Evolutionary conservation across 2,888 invertebrate genomes (phyloP), one percentile per base, ranked within the genome.

Genomic region (Scaptomyza tumidula): DNA sequence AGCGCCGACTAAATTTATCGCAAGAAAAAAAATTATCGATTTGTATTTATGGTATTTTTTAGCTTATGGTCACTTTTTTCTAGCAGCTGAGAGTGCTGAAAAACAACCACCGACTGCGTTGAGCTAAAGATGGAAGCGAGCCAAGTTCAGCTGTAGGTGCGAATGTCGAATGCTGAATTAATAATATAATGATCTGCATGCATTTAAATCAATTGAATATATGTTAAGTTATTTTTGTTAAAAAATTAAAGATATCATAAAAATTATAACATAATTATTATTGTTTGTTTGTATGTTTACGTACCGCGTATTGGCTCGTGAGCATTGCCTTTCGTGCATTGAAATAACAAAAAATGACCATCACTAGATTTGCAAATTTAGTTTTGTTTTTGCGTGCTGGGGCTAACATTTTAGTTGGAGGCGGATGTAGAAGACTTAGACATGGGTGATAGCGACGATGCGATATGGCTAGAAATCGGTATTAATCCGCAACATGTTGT

Each of bases 381-480:
- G 45, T 59, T 49, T 59, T 49, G 61, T 71, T 71, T 62, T 59
- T 46, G 54, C 41, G 57, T 59, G 45, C 13, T 48, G 33, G 3
- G 24, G 7, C 48, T 39, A 52, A 55, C 43, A 70, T 57, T 44
- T 29, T 58, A 78, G 68, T 75, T 73, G 60, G 43, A 48, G 62
- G 53, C 56, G 54, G 48, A 45, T 58, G 73, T 56, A 45, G 39
- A 14, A 43, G 74, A 39, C 55, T 60, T 58, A 54, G 63, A 58
- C 56, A 83, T 88, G 83, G 61, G 56, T 58, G 79, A 86, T 60
- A 71, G 66, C 61, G 78, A 75, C 49, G 95, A 96, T 90, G 92
- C 93, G 90, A 93, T 96, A 86, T 94, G 94, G 90, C 94, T 94
- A 85, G 96, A 96, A 93, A 93, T 97, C 88, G 94, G 95, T 74